Evolutionary conservation across 1,140 invertebrate species (phyloP), one percentile per base, ranked within the genome.

Genomic region (Ridgeia piscesae): DNA sequence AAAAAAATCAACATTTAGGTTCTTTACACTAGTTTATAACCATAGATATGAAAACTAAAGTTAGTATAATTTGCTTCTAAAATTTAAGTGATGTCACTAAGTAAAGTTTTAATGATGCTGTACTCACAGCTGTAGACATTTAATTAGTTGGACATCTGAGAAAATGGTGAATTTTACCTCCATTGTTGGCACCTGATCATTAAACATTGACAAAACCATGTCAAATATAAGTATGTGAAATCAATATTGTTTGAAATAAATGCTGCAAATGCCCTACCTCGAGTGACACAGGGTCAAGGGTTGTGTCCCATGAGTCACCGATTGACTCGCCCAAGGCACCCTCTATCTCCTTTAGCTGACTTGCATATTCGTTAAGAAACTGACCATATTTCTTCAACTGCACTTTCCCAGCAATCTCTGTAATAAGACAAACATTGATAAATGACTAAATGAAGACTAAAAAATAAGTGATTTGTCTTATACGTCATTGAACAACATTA

Each of bases 301-400:
- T 95, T 95, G 96, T 93, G 95, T 96, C 94, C 97, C 97, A 95
- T 94, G 96, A 94, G 96, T 97, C 94, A 95, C 95, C 93, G 95
- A 96, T 94, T 94, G 95, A 94, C 95, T 96, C 94, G 96, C 96
- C 93, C 93, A 96, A 91, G 94, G 96, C 95, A 96, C 96, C 94
- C 95, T 97, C 95, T 95, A 97, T 96, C 48, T 92, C 91, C n/a
- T 92, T 92, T 34, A 97, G 95, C 93, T 97, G 96, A 93, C 94
- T 94, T 77, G 95, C 95, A 95, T 97, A 97, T 91, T 97, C 97
- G 94, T 98, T 97, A 92, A 98, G 97, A 95, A 98, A 98, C 58
- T 97, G 96, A 1, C 97, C 97, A 96, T 97, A 98, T 93, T 97
- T 97, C 93, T 96, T 96, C 14, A 97, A 94, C 93, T 97, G 97